Percentiles rank a stretch among this genome's conserved stretches.
These are phyloP conservation scores for Scrobipalpa costella DNA, from an alignment of 2,888 invertebrate genomes.

Conservation along the genomic window DNA sequence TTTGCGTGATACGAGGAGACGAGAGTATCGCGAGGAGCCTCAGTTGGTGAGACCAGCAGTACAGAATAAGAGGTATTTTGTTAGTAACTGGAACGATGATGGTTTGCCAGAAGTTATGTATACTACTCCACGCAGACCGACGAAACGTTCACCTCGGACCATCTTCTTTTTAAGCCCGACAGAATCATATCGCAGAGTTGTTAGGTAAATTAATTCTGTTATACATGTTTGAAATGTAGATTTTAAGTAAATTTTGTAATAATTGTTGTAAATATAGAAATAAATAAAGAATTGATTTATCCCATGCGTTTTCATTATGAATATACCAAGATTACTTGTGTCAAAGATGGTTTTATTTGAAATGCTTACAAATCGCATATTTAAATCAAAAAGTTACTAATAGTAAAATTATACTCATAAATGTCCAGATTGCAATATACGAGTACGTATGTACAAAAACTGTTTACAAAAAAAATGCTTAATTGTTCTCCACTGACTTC, in stretches of 20 bases:
- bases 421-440: too few species aligned
- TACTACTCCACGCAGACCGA: not conserved
- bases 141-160: conserved; percentile 49
- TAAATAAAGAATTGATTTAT: not conserved
- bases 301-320: not conserved
- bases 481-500: too few species aligned
- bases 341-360: not conserved
- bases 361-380: too few species aligned
- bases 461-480: too few species aligned
- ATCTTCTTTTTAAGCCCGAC: conserved; percentile 71
- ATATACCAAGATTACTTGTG: not conserved
- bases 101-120: not conserved
- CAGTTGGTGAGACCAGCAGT: not conserved
- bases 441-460: too few species aligned
- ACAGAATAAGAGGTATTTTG: not conserved
- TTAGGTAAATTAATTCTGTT: conserved; percentile 28
- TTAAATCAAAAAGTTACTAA: too few species aligned
- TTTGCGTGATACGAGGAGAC: not conserved
- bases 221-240: not conserved
- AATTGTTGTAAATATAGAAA: conserved; percentile 9
- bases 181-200: conserved; percentile 32
- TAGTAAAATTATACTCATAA: too few species aligned
- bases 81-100: not conserved
- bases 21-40: not conserved
- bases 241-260: not conserved